A percentile compares a stretch with the other conserved stretches of the same genome.
Evolutionary conservation across 2,113 vertebrate genomes (phyloP).

Genomic region (Xiphophorus maculatus): DNA sequence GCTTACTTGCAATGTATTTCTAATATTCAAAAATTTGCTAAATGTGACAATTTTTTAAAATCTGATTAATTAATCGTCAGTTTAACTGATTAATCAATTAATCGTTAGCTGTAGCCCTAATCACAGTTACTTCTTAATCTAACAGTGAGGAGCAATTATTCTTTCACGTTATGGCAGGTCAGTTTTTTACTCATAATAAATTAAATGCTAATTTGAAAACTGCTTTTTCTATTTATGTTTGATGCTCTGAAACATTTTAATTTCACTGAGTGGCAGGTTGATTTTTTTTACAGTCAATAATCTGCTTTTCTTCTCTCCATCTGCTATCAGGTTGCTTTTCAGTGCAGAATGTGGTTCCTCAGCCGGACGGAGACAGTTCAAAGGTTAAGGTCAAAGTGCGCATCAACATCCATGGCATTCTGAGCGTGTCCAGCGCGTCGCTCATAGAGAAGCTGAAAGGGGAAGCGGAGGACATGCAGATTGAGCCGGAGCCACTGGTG

Average conservation of each 20-base stretch:
- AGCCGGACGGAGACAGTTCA: constrained; percentile 90
- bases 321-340: constrained; percentile 84
- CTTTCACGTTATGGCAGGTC: neutral
- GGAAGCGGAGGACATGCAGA: constrained; percentile 83
- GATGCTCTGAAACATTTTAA: neutral
- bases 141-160: neutral
- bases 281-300: neutral
- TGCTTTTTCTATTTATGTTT: neutral
- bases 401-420: constrained; percentile 91
- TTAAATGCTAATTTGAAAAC: neutral
- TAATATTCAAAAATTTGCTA: too few relatives aligned
- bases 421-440: constrained; percentile 91
- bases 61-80: too few relatives aligned
- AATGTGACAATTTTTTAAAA: too few relatives aligned
- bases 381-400: constrained; percentile 97
- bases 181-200: neutral
- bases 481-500: constrained; percentile 85
- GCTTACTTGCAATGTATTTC: too few relatives aligned
- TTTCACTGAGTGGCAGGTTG: too few relatives aligned
- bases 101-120: too few relatives aligned
- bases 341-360: constrained; percentile 91
- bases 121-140: neutral
- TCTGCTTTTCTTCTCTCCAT: constrained; percentile 5
- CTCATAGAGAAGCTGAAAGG: constrained; percentile 89
- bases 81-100: too few relatives aligned